phyloP scores from a whole-genome alignment of 2,797 vertebrate species.

The Paramormyrops hopkinsi region DNA sequence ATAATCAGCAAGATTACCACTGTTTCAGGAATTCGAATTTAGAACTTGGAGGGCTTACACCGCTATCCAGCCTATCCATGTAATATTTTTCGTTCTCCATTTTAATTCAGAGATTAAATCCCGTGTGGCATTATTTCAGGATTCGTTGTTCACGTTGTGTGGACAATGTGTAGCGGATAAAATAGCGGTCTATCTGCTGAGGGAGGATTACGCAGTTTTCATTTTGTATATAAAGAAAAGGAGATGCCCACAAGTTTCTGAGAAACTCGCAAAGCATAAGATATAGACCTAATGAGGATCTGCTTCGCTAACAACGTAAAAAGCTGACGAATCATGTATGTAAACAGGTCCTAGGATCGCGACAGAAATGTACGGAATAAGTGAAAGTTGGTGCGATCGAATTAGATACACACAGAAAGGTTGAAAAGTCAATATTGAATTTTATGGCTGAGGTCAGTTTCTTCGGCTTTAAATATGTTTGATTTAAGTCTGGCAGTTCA shows the following conservation, averaged over 20 bases:
- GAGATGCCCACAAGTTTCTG: background rate
- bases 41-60: background rate
- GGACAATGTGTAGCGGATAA: background rate
- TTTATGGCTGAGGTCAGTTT: background rate
- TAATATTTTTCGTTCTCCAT: background rate
- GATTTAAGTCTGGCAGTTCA: background rate
- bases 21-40: slow-evolving; percentile 15
- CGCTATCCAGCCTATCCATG: background rate
- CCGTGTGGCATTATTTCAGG: background rate
- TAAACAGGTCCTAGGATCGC: background rate
- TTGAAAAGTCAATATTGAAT: background rate
- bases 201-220: background rate
- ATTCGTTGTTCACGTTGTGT: background rate
- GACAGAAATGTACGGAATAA: background rate
- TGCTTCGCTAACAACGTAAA: background rate
- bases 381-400: background rate
- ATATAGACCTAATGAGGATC: background rate
- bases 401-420: background rate
- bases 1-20: slow-evolving; percentile 24
- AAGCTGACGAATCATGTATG: background rate
- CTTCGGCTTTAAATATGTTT: background rate
- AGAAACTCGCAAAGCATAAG: background rate
- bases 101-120: background rate
- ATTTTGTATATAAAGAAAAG: background rate
- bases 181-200: background rate